Evolutionary conservation across 2,888 invertebrate genomes (phyloP), one percentile per base, ranked within the genome.

Genomic region (Pterobdella sp.): DNA sequence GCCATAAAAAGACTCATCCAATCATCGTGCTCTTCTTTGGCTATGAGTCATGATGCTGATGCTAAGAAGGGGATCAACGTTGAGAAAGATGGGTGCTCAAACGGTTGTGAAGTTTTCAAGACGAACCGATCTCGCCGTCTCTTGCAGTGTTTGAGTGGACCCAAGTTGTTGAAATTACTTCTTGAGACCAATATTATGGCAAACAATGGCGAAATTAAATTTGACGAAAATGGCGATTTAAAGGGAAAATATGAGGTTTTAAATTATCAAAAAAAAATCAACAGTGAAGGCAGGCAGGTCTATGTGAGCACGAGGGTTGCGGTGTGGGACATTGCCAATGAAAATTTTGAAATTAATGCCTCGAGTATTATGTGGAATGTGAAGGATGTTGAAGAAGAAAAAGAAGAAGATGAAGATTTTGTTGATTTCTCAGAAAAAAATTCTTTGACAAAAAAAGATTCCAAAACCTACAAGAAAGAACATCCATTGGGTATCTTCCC

Each of bases 201-300:
- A 10, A 76, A 77, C 29, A 75, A 75, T 64, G 80, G 80, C 0
- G 76, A 78, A 49, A 77, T 80, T 49, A 74, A 77, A 18, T 81
- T 81, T 72, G 79, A 81, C 73, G 71, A 77, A 60, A 77, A 79
- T 32, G 81, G 81, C 0, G 81, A 81, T 71, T 75, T 79, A 1
- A 73, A 78, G 34, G 79, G 80, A 1, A 76, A 76, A 37, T 80
- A 80, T 49, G 78, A 79, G 56, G 74, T 81, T 18, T 74, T 77
- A 18, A 80, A 81, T 69, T 79, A 79, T 70, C 76, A 77, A 73
- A 72, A 72, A 31, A 72, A 26, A 22, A 4, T 4, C 18, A 2
- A 35, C 2, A 3, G 29, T 7, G 14, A 26, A 18, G 31, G 31
- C 34, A 35, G 26, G 32, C 7, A 10, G 7, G 26, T 32, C 1